Percentiles rank a stretch among this genome's conserved stretches.
phyloP scores from a whole-genome alignment of 2,888 invertebrate genomes.

The Odontomyia ornata region DNA sequence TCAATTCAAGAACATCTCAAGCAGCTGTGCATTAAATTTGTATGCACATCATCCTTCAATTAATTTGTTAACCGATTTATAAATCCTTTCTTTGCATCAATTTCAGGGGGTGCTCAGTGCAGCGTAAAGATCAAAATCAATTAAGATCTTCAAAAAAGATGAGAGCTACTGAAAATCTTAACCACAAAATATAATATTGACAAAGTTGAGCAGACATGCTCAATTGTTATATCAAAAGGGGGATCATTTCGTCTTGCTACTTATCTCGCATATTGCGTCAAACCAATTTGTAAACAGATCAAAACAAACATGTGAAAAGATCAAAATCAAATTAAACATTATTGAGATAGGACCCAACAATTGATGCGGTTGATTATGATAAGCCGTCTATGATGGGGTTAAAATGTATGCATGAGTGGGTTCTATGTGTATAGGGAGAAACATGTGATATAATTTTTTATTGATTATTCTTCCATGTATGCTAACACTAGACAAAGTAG shows the following conservation, averaged over 20 bases:
- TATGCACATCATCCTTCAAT: not conserved
- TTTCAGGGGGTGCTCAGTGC: constrained; percentile 9
- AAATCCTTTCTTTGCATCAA: not conserved
- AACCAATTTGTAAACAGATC: constrained; percentile 42
- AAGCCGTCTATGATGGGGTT: not conserved
- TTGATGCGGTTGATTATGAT: not conserved
- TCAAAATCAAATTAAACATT: constrained; percentile 43
- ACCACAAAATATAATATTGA: not conserved
- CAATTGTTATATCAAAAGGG: not conserved
- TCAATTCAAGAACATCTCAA: not conserved
- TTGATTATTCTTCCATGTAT: no score
- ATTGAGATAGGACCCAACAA: not conserved
- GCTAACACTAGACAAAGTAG: no score
- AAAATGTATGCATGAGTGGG: not conserved
- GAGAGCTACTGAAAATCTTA: not conserved
- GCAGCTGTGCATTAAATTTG: not conserved
- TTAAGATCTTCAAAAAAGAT: constrained; percentile 22
- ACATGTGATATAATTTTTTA: no score
- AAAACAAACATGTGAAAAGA: constrained; percentile 45
- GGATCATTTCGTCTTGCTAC: not conserved
- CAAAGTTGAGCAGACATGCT: not conserved
- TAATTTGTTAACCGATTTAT: not conserved
- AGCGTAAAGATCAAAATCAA: constrained; percentile 44
- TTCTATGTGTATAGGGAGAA: no score
- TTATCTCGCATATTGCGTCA: constrained; percentile 35